These are phyloP conservation scores for Neostethus bicornis DNA, from an alignment of 2,797 vertebrate species.

Conservation along the genomic window DNA sequence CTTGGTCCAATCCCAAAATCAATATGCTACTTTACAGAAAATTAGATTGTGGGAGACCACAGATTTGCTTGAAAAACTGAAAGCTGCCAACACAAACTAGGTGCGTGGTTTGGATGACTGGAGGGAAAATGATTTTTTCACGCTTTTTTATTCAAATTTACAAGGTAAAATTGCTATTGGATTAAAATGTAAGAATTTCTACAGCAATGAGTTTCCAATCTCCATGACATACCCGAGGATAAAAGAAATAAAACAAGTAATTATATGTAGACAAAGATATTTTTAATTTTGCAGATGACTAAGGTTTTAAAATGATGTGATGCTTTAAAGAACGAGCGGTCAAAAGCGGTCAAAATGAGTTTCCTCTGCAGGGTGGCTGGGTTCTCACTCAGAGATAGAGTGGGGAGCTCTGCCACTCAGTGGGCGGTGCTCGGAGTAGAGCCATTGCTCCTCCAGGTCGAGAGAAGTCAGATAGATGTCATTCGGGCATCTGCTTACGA, in stretches of 20 bases:
- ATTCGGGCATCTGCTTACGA: too few species aligned
- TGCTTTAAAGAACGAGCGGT: too few species aligned
- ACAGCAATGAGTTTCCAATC: neutral
- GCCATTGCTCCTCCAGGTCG: too few species aligned
- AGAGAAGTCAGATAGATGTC: too few species aligned
- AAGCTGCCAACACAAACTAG: neutral
- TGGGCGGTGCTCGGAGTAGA: too few species aligned
- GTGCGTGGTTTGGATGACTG: neutral
- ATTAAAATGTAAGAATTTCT: neutral
- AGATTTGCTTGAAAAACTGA: neutral
- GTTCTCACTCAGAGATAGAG: too few species aligned
- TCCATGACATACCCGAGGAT: neutral
- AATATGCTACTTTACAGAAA: neutral
- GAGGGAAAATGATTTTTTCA: neutral
- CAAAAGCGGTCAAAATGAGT: too few species aligned
- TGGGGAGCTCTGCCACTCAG: too few species aligned
- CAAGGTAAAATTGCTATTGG: neutral
- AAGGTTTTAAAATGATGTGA: too few species aligned
- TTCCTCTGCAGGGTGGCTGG: too few species aligned
- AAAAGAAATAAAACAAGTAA: neutral
- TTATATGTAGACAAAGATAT: too few species aligned
- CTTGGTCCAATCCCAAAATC: neutral
- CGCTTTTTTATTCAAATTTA: neutral
- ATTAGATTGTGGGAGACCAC: neutral
- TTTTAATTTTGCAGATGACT: too few species aligned